These are phyloP conservation scores for Acanthopagrus latus DNA, from an alignment of 2,797 vertebrate species.

Conservation along the genomic window DNA sequence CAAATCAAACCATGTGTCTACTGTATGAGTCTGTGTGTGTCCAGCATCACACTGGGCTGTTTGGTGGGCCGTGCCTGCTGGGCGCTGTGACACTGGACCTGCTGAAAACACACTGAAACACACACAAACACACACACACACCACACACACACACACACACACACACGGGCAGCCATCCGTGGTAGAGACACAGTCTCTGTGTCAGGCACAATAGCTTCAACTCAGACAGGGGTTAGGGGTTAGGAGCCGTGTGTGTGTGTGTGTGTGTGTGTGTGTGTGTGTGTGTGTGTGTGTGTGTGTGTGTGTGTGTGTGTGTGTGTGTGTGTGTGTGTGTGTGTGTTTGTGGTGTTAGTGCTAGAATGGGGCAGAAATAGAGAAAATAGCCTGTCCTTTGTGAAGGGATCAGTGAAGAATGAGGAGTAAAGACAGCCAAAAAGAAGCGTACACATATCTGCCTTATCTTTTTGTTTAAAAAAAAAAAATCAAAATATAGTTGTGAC, in stretches of 20 bases:
- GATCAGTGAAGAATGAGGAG: slow-evolving; percentile 20
- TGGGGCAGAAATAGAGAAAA: slow-evolving; percentile 54
- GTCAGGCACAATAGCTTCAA: slow-evolving; percentile 77
- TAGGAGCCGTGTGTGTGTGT: slow-evolving; percentile 59
- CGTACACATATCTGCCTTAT: background rate
- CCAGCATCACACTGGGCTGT: slow-evolving; percentile 59
- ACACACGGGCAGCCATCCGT: slow-evolving; percentile 70
- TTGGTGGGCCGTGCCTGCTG: slow-evolving; percentile 62
- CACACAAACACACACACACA: slow-evolving; percentile 64
- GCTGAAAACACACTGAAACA: slow-evolving; percentile 67
- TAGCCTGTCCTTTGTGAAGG: slow-evolving; percentile 47
- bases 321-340: slow-evolving; percentile 52
- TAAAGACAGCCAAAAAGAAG: background rate
- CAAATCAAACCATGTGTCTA: slow-evolving; percentile 14
- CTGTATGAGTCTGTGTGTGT: slow-evolving; percentile 51
- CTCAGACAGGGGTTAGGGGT: slow-evolving; percentile 77
- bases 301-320: slow-evolving; percentile 55
- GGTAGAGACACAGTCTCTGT: slow-evolving; percentile 75
- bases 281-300: slow-evolving; percentile 53
- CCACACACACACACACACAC: slow-evolving; percentile 64
- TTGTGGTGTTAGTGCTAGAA: slow-evolving; percentile 26
- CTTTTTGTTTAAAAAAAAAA: background rate
- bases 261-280: slow-evolving; percentile 52
- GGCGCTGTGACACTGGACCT: slow-evolving; percentile 67
- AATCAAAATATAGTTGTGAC: background rate